Percentiles rank a stretch among this genome's conserved stretches.
These are phyloP conservation scores for Gymnorhina tibicen DNA, from an alignment of 2,113 vertebrate species.

Conservation along the genomic window DNA sequence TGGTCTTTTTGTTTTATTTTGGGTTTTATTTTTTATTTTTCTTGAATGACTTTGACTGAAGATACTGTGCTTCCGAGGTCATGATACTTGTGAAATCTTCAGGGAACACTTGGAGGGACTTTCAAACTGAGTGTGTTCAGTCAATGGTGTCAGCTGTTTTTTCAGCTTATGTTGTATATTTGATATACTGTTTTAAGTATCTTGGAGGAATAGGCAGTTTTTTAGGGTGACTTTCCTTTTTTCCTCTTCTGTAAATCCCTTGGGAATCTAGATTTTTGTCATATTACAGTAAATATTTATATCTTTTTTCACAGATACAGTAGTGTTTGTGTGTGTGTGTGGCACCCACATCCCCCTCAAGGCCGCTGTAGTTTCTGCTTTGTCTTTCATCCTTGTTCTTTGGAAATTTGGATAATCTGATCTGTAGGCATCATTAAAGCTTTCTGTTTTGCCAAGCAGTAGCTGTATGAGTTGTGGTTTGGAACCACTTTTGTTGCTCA, in stretches of 20 bases:
- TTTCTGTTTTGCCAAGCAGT: not conserved
- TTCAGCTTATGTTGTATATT: not conserved
- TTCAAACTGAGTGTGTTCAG: not conserved
- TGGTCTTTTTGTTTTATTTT: not conserved
- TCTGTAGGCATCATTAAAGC: not conserved
- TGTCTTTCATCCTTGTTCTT: not conserved
- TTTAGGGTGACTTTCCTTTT: not conserved
- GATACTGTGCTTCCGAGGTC: not conserved
- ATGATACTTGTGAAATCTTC: not conserved
- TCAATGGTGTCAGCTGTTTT: not conserved
- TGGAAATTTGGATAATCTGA: not conserved
- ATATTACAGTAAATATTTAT: not conserved
- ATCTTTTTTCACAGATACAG: not conserved
- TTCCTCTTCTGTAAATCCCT: not conserved
- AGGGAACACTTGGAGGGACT: not conserved
- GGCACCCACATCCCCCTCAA: not conserved
- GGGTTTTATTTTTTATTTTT: not conserved
- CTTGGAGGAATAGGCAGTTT: not conserved
- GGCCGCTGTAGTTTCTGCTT: not conserved
- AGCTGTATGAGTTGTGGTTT: not conserved
- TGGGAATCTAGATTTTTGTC: not conserved
- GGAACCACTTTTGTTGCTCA: not conserved
- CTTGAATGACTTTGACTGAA: not conserved
- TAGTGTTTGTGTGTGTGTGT: not conserved
- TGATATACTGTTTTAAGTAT: not conserved